A percentile compares a stretch with the other conserved stretches of the same genome.
Conservation (phyloP, 1,140 invertebrate genomes). For the Dreissena polymorpha region DNA sequence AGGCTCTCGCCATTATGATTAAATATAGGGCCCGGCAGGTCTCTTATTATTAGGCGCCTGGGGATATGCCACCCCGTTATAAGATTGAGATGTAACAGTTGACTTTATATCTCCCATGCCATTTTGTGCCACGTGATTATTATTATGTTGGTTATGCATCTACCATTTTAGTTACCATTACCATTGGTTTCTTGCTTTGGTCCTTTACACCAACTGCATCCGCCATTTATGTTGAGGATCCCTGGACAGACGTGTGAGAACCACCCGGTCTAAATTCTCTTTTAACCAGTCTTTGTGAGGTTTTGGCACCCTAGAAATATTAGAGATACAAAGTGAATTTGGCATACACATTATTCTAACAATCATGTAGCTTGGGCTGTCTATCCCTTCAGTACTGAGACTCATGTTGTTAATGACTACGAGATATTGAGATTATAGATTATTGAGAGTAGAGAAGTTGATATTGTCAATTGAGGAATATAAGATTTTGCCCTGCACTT, state of each 20-base stretch:
- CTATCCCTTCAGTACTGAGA: not conserved
- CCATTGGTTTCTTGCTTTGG: constrained; percentile 3
- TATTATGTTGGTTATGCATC: constrained; percentile 7
- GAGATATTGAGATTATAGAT: too few species aligned
- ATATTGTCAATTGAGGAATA: too few species aligned
- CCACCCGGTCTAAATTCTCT: not conserved
- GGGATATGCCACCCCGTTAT: not conserved
- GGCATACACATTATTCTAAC: not conserved
- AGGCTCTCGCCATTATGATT: too few species aligned
- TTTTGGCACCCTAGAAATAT: constrained; percentile 9
- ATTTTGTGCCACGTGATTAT: not conserved
- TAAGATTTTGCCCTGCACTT: too few species aligned
- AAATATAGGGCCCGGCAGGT: constrained; percentile 1
- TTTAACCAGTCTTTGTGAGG: not conserved
- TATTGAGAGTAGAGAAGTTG: too few species aligned
- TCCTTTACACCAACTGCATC: constrained; percentile 1
- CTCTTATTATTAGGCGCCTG: not conserved
- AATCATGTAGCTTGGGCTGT: constrained; percentile 12
- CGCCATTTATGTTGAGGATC: constrained; percentile 6
- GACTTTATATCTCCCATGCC: too few species aligned
- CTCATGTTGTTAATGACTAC: constrained; percentile 3
- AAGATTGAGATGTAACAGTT: too few species aligned
- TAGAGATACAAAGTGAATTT: not conserved
- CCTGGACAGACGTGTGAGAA: constrained; percentile 5
- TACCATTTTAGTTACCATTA: constrained; percentile 1